Evolutionary conservation across 1,140 invertebrate genomes (phyloP).

Genomic region (Spodoptera litura): DNA sequence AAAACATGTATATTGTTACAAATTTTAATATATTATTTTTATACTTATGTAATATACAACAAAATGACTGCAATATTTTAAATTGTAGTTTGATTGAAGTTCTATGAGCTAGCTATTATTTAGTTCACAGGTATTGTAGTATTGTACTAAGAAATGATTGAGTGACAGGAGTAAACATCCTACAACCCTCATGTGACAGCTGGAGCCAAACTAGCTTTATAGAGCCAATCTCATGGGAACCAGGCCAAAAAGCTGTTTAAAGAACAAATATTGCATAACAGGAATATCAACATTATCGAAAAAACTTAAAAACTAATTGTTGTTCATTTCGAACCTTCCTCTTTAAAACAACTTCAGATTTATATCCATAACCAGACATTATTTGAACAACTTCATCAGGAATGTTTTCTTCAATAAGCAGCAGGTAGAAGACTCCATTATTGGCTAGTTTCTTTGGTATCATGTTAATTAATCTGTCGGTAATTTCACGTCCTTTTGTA

Average conservation of each 20-base stretch:
- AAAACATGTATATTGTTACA: conserved; percentile 58
- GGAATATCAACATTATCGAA: conserved; percentile 52
- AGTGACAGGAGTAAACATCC: no score
- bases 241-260: not conserved
- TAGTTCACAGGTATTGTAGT: no score
- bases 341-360: conserved; percentile 88
- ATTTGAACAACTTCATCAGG: conserved; percentile 90
- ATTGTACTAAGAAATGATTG: no score
- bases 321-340: conserved; percentile 91
- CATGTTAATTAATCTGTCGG: conserved; percentile 90
- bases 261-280: conserved; percentile 13
- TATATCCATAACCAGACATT: conserved; percentile 88
- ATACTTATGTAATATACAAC: conserved; percentile 52
- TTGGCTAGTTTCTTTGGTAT: conserved; percentile 88
- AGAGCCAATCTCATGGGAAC: not conserved
- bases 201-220: no score
- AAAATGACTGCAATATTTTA: conserved; percentile 7
- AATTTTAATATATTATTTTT: conserved; percentile 37
- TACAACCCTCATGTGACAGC: no score
- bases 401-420: conserved; percentile 95
- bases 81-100: conserved; percentile 19
- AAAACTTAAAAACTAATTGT: conserved; percentile 89
- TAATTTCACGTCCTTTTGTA: conserved; percentile 91
- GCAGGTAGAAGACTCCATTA: conserved; percentile 93
- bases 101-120: not conserved